phyloP scores from a whole-genome alignment of 1,140 invertebrate species.

The Temnothorax curvispinosus region DNA sequence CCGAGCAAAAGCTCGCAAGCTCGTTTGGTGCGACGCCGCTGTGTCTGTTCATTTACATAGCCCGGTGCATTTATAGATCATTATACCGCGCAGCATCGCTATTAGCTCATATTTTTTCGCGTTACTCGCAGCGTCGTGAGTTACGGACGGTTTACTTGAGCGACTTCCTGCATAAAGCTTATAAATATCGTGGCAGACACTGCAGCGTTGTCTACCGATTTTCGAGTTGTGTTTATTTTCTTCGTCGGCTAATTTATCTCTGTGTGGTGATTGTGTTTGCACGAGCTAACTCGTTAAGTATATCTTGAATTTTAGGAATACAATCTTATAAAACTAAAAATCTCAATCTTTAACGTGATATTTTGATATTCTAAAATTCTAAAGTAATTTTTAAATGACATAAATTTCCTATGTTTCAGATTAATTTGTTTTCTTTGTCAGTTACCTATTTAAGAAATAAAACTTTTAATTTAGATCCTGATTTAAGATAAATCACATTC shows the following conservation, averaged over 20 bases:
- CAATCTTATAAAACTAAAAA: neutral
- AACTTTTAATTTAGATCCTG: neutral
- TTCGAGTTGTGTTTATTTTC: constrained; percentile 14
- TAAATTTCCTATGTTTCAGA: neutral
- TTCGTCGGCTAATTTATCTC: neutral
- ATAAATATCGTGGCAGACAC: constrained; percentile 25
- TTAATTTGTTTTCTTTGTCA: neutral
- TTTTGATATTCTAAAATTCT: neutral
- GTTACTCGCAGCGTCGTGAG: constrained; percentile 26
- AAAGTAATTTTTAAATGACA: neutral
- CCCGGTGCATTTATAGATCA: constrained; percentile 62
- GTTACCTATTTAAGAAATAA: neutral
- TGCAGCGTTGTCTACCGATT: constrained; percentile 8
- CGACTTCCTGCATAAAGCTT: constrained; percentile 40
- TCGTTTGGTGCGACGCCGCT: constrained; percentile 44
- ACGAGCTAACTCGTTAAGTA: neutral
- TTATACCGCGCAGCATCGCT: constrained; percentile 24
- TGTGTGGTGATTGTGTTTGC: neutral
- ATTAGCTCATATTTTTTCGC: constrained; percentile 35
- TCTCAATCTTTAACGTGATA: neutral
- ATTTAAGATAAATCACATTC: neutral
- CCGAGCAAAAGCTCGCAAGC: constrained; percentile 46
- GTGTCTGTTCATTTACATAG: constrained; percentile 62
- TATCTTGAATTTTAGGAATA: neutral
- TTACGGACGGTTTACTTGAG: constrained; percentile 22